Base-by-base conservation (phyloP, 2,888 invertebrate genomes). In the Cosmorhoe ocellata region DNA sequence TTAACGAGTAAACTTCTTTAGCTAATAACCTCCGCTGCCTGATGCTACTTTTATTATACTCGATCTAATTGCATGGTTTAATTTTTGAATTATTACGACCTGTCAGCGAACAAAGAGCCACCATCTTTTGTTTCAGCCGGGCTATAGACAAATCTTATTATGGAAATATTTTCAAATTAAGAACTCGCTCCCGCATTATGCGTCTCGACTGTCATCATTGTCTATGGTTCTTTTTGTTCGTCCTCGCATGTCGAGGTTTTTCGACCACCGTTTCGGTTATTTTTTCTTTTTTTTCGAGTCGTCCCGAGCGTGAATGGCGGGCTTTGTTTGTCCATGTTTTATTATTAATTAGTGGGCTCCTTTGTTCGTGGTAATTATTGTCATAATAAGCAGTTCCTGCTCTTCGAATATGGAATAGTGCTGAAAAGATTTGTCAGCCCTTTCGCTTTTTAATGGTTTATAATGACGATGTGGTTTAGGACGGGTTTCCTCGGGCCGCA, bases 141-240 rank as follows among this genome's bases (percentile, higher is more conserved):
- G 76, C 83, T 84, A 88, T 89, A 88, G 89, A 88, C 88, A 88
- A 88, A 90, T 88, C 88, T 88, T 89, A 89, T 89, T 88, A 88
- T 88, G 87, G 86, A 89, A 88, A 89, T 88, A 88, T 88, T 90
- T 89, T 90, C 84, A 87, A 90, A 88, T 89, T 87, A 86, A 86
- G 86, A 87, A 84, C 84, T 79, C 84, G 87, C 85, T 90, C 89
- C 89, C 88, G 89, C 89, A 90, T 89, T 89, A 84, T 88, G 84
- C 85, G 84, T 87, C 85, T 85, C 87, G 79, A 81, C 87, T 84
- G 85, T 81, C 87, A 81, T 87, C 85, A 89, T 90, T 90, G 90
- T 89, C 87, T 88, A 86, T 85, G 81, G 77, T 62, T 81, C 84
- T 84, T 88, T 89, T 88, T 89, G 85, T 88, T 82, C 81, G 71